These are phyloP conservation scores for Gobio occitaniae DNA, from an alignment of 2,797 vertebrate genomes.

Conservation along the genomic window DNA sequence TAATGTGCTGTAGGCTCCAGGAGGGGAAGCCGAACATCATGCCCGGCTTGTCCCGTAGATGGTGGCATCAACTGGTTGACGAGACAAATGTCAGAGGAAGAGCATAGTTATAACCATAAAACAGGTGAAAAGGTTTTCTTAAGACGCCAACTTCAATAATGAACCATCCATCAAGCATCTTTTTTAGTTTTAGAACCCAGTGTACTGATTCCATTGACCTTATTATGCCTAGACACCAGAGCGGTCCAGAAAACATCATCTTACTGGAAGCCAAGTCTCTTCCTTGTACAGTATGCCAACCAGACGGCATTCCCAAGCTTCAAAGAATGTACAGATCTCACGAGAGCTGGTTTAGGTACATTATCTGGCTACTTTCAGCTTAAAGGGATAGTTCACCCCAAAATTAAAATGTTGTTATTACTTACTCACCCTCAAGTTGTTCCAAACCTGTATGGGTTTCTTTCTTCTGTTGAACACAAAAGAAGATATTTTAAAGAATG, in stretches of 20 bases:
- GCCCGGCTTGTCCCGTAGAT: constrained; percentile 37
- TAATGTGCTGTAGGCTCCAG: constrained; percentile 52
- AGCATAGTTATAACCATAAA: neutral
- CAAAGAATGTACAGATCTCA: neutral
- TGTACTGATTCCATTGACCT: neutral
- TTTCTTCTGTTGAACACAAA: too few relatives aligned
- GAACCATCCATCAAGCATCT: neutral
- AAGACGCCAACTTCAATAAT: neutral
- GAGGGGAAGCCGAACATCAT: constrained; percentile 56
- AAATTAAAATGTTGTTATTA: too few relatives aligned
- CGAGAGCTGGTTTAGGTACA: constrained; percentile 34
- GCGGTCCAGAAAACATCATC: constrained; percentile 17
- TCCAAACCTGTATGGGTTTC: neutral
- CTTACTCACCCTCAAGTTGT: neutral
- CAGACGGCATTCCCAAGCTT: neutral
- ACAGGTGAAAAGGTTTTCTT: constrained; percentile 15
- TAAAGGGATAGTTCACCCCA: neutral
- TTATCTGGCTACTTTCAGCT: neutral
- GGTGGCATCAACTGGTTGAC: neutral
- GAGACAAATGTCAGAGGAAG: neutral
- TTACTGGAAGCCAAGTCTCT: neutral
- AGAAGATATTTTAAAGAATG: neutral
- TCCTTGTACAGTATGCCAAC: constrained; percentile 12
- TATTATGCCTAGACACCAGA: constrained; percentile 27
- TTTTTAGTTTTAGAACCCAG: neutral